Conservation (phyloP, 2,797 vertebrate genomes). For the Labeo calbasu region DNA sequence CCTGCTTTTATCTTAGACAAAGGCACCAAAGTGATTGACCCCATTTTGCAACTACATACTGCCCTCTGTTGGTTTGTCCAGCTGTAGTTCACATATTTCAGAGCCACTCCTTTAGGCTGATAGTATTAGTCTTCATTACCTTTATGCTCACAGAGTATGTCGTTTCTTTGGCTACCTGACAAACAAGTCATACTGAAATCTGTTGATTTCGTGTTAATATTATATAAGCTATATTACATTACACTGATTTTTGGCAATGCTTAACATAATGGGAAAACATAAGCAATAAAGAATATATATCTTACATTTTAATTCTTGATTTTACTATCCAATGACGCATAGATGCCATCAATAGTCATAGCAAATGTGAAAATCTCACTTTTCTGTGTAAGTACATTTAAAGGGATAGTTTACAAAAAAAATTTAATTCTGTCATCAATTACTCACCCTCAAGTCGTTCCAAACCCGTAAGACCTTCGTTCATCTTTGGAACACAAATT, state of each 20-base stretch:
- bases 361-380: not conserved
- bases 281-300: not conserved
- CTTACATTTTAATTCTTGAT: not conserved
- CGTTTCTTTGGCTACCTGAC: constrained; percentile 21
- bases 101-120: constrained; percentile 34
- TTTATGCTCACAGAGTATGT: constrained; percentile 11
- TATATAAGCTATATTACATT: not conserved
- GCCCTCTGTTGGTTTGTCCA: constrained; percentile 62
- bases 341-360: not conserved
- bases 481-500: too few relatives aligned
- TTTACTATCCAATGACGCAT: not conserved
- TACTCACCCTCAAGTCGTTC: too few relatives aligned
- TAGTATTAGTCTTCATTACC: constrained; percentile 4
- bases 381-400: not conserved
- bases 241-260: not conserved
- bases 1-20: constrained; percentile 54
- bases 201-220: constrained; percentile 14
- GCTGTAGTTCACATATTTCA: constrained; percentile 12
- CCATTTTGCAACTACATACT: constrained; percentile 57
- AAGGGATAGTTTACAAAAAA: too few relatives aligned
- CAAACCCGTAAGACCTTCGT: too few relatives aligned
- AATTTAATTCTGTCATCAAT: too few relatives aligned
- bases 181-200: not conserved
- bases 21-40: constrained; percentile 41
- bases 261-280: not conserved